phyloP scores from a whole-genome alignment of 2,888 invertebrate genomes.

The Luperina nickerlii region DNA sequence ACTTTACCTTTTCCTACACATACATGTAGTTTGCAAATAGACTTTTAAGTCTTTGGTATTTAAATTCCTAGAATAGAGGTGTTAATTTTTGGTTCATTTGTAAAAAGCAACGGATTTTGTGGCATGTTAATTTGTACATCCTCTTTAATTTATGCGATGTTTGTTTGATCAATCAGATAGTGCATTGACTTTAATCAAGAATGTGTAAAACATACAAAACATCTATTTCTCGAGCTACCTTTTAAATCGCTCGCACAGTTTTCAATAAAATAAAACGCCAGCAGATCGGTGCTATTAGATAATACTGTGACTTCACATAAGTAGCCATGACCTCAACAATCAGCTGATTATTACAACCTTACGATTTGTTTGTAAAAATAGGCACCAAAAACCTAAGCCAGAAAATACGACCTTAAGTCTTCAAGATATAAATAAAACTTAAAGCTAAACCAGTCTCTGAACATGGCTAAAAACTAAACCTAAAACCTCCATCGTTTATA shows the following conservation, averaged over 20 bases:
- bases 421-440: constrained; percentile 40
- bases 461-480: constrained; percentile 53
- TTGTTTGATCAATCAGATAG: constrained; percentile 30
- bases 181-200: constrained; percentile 30
- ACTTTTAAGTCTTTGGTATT: constrained; percentile 34
- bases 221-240: not conserved
- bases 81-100: constrained; percentile 53
- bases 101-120: constrained; percentile 24
- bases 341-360: constrained; percentile 48
- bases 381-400: constrained; percentile 24
- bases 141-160: constrained; percentile 44
- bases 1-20: too few relatives aligned
- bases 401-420: constrained; percentile 26
- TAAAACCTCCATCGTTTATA: constrained; percentile 64
- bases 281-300: constrained; percentile 23
- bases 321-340: constrained; percentile 31
- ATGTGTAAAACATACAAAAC: constrained; percentile 18
- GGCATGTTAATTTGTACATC: constrained; percentile 39
- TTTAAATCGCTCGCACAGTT: constrained; percentile 12
- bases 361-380: constrained; percentile 19
- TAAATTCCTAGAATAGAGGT: constrained; percentile 46
- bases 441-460: constrained; percentile 44
- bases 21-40: constrained; percentile 49
- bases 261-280: constrained; percentile 14
- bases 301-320: constrained; percentile 15